A percentile compares a stretch with the other conserved stretches of the same genome.
These are phyloP conservation scores for Tenebrosternarchus preto DNA, from an alignment of 2,113 vertebrate genomes.

Conservation along the genomic window DNA sequence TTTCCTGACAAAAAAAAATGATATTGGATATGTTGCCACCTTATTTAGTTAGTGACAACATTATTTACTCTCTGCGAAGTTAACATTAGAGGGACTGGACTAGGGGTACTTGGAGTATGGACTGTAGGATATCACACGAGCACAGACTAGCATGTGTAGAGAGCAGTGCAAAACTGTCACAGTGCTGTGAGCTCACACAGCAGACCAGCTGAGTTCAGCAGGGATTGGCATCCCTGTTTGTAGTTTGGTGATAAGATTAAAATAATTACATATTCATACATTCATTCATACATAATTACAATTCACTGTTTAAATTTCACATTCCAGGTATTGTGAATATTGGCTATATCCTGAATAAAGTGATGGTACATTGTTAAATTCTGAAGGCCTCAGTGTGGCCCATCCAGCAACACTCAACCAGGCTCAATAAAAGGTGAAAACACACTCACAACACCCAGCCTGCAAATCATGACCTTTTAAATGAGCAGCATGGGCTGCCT, in stretches of 20 bases:
- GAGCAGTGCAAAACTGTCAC: neutral
- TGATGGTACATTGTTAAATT: conserved; percentile 13
- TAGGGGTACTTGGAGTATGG: neutral
- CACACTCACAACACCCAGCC: conserved; percentile 4
- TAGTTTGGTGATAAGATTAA: no score
- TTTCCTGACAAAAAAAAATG: neutral
- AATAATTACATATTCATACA: no score
- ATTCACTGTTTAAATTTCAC: neutral
- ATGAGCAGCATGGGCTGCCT: conserved; percentile 20
- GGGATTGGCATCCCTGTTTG: conserved; percentile 1
- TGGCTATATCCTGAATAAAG: conserved; percentile 14
- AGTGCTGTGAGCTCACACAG: neutral
- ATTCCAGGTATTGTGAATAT: conserved; percentile 12
- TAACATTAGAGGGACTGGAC: neutral
- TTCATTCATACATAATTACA: conserved; percentile 15
- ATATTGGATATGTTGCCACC: neutral
- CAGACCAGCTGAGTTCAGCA: neutral
- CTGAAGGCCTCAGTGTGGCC: neutral
- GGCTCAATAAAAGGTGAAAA: conserved; percentile 27
- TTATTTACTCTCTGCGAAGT: neutral
- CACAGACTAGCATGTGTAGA: neutral
- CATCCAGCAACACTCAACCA: neutral
- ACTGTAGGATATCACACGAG: conserved; percentile 8
- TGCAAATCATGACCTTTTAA: conserved; percentile 30
- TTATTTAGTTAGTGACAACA: neutral